Percentiles rank a stretch among this genome's conserved stretches.
phyloP scores from a whole-genome alignment of 2,797 vertebrate species.

The Falco columbarius region DNA sequence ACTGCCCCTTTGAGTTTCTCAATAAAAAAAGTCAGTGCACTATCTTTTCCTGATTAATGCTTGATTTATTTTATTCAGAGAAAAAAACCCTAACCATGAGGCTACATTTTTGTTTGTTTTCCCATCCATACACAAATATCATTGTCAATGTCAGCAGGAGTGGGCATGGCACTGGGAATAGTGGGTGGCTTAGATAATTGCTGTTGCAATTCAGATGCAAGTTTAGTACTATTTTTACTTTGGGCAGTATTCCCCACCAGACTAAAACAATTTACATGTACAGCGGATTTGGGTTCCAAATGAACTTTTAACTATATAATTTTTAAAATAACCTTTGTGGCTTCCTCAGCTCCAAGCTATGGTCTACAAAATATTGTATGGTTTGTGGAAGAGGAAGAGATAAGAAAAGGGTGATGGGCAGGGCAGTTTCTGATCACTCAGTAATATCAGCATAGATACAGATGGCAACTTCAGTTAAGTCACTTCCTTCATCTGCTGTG shows the following conservation, averaged over 20 bases:
- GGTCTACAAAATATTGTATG: not conserved
- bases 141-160: conserved; percentile 18
- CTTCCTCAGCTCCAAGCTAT: not conserved
- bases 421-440: not conserved
- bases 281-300: not conserved
- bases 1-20: not conserved
- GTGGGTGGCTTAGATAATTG: conserved; percentile 9
- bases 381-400: not conserved
- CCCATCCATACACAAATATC: not conserved
- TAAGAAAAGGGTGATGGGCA: not conserved
- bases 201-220: conserved; percentile 1
- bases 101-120: conserved; percentile 10
- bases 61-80: not conserved
- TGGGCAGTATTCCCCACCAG: not conserved
- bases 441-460: rapidly evolving
- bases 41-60: not conserved
- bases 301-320: not conserved
- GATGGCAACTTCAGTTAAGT: not conserved
- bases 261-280: not conserved
- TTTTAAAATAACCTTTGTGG: conserved; percentile 1
- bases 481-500: not conserved
- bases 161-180: not conserved
- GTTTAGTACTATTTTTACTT: conserved; percentile 25
- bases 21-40: not conserved
- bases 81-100: not conserved